Conservation (phyloP, 2,888 invertebrate genomes). For the Unio pictorum region DNA sequence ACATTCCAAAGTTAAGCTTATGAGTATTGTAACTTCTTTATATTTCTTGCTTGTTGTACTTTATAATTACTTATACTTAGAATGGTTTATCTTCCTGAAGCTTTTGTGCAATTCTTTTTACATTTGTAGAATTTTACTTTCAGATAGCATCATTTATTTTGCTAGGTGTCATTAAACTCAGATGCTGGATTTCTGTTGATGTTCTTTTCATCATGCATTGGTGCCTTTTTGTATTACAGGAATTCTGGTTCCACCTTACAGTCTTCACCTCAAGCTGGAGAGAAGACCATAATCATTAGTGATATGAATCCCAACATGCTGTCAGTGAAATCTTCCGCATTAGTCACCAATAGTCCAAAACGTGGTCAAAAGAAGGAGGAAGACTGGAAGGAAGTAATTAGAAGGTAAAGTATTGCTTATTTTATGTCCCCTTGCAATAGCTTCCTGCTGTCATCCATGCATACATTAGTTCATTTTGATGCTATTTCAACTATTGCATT, state of each 20-base stretch:
- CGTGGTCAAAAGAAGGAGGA: conserved; percentile 78
- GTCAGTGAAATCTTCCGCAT: conserved; percentile 45
- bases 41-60: no score
- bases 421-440: neutral
- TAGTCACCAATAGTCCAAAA: conserved; percentile 60
- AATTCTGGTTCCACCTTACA: conserved; percentile 2
- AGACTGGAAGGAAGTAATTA: conserved; percentile 97
- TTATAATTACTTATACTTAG: no score
- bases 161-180: no score
- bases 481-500: no score
- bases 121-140: no score
- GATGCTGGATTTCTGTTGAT: no score
- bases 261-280: conserved; percentile 3
- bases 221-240: neutral
- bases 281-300: neutral
- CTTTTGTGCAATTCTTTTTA: no score
- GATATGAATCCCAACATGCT: conserved; percentile 73
- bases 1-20: no score
- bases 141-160: no score
- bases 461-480: no score
- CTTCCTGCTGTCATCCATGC: neutral
- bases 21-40: no score
- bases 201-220: neutral
- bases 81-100: no score
- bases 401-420: conserved; percentile 77